Evolutionary conservation across 2,888 invertebrate genomes (phyloP).

Genomic region (Thyatira batis): DNA sequence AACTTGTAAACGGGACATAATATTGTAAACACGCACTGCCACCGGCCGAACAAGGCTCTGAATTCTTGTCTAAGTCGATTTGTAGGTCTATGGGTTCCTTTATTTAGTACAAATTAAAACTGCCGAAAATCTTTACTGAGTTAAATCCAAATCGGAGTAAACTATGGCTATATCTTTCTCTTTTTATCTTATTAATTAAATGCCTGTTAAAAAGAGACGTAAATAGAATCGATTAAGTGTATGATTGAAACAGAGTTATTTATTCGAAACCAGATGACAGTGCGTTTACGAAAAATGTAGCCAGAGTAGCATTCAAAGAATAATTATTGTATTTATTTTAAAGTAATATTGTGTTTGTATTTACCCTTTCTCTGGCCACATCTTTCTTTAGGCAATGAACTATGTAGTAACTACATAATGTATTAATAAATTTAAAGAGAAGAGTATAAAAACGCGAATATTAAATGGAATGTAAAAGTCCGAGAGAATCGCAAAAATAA

Average conservation of each 20-base stretch:
- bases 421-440: constrained; percentile 15
- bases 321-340: background rate
- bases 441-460: constrained; percentile 32
- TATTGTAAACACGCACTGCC: background rate
- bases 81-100: too few species aligned
- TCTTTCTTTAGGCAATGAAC: background rate
- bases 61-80: too few species aligned
- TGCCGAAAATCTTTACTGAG: too few species aligned
- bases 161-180: too few species aligned
- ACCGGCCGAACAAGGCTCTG: background rate
- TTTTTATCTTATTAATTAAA: too few species aligned
- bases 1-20: background rate
- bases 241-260: too few species aligned
- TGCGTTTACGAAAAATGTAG: background rate
- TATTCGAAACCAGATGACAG: background rate
- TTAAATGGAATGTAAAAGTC: constrained; percentile 44
- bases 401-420: background rate
- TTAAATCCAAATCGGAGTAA: too few species aligned
- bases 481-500: constrained; percentile 45
- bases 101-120: too few species aligned
- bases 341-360: too few species aligned
- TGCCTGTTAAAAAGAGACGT: too few species aligned
- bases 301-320: background rate
- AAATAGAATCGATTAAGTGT: too few species aligned
- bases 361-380: background rate